Conservation (phyloP, 2,113 vertebrate genomes). For the Narcine bancroftii region DNA sequence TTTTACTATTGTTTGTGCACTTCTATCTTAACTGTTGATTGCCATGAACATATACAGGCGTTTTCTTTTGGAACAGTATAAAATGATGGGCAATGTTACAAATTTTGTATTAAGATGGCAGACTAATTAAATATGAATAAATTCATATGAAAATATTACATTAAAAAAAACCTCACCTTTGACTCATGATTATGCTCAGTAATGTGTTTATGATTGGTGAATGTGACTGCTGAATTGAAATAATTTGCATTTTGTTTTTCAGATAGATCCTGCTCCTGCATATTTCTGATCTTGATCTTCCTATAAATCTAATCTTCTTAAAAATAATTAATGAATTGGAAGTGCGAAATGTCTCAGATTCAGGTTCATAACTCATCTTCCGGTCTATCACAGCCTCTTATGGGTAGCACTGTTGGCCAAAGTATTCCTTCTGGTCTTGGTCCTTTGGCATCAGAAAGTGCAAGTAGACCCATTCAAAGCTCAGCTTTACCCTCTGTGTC, state of each 20-base stretch:
- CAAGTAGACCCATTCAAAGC: slow-evolving; percentile 82
- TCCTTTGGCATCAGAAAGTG: slow-evolving; percentile 83
- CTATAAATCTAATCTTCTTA: slow-evolving; percentile 43
- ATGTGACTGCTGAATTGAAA: slow-evolving; percentile 39
- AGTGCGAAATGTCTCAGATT: slow-evolving; percentile 82
- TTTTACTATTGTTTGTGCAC: not conserved
- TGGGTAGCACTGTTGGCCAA: slow-evolving; percentile 43
- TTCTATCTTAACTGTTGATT: not conserved
- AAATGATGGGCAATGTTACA: too few relatives aligned
- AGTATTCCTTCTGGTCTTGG: slow-evolving; percentile 80
- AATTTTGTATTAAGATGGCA: too few relatives aligned
- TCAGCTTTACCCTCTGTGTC: slow-evolving; percentile 87
- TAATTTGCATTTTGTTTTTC: slow-evolving; percentile 46
- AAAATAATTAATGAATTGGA: slow-evolving; percentile 46
- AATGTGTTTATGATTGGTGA: not conserved
- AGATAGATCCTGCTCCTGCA: slow-evolving; percentile 57
- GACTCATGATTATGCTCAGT: not conserved
- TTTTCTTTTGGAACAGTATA: not conserved
- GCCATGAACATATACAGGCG: not conserved
- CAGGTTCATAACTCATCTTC: slow-evolving; percentile 75
- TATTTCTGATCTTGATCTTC: slow-evolving; percentile 49
- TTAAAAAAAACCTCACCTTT: not conserved
- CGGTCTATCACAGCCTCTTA: slow-evolving; percentile 68
- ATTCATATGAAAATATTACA: not conserved
- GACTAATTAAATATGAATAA: not conserved